These are phyloP conservation scores for Toxotes chatareus DNA, from an alignment of 2,113 vertebrate genomes.

Conservation along the genomic window DNA sequence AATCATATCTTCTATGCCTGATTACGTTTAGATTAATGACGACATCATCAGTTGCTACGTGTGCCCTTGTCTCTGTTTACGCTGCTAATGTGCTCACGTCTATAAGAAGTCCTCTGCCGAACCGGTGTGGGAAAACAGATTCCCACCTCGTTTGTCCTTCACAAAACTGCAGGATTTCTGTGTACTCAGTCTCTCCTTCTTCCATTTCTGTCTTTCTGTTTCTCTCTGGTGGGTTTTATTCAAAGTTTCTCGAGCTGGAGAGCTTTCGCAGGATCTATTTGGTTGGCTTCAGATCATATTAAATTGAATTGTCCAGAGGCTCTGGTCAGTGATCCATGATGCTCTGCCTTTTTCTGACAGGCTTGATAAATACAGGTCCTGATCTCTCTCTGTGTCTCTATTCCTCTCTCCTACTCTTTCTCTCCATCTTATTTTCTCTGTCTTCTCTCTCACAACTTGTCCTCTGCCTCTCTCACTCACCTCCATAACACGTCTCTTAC, in stretches of 20 bases:
- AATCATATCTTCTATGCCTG: slow-evolving; percentile 56
- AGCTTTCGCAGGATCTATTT: slow-evolving; percentile 47
- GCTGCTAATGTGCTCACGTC: slow-evolving; percentile 22
- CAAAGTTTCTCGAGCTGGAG: slow-evolving; percentile 41
- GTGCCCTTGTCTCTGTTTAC: slow-evolving; percentile 39
- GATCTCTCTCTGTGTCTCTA: slow-evolving; percentile 53
- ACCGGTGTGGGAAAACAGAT: background rate
- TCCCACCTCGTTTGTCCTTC: background rate
- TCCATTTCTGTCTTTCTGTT: background rate
- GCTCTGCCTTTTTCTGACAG: slow-evolving; percentile 62
- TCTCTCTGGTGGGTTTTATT: slow-evolving; percentile 42
- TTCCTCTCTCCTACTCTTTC: slow-evolving; percentile 11
- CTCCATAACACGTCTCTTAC: slow-evolving; percentile 11
- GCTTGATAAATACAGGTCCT: slow-evolving; percentile 71
- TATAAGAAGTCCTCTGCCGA: slow-evolving; percentile 17
- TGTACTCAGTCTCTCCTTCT: background rate
- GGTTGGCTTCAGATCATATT: slow-evolving; percentile 59
- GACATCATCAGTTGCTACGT: slow-evolving; percentile 3
- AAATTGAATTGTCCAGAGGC: slow-evolving; percentile 68
- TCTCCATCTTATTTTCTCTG: slow-evolving; percentile 1
- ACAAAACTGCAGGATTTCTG: background rate
- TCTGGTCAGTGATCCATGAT: slow-evolving; percentile 69
- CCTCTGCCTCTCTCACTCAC: slow-evolving; percentile 37
- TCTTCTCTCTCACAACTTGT: slow-evolving; percentile 17
- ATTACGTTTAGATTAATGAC: slow-evolving; percentile 63